Evolutionary conservation across 2,797 vertebrate species (phyloP), one percentile per base, ranked within the genome.

Genomic region (Bradypodion ventrale): DNA sequence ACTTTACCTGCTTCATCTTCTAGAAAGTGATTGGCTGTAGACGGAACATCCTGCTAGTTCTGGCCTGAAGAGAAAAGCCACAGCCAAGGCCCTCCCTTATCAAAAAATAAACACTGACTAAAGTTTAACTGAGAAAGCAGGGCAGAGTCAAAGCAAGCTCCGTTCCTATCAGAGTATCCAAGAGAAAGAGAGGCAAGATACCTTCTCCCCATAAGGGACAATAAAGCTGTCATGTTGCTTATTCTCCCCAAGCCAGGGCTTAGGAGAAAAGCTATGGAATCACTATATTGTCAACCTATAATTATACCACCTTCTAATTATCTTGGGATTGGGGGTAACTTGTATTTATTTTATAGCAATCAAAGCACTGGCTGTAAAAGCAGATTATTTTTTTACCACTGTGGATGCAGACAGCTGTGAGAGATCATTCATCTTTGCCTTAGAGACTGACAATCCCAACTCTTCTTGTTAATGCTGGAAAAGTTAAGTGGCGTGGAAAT

Each of bases 361-460:
- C 90, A 87, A 87, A 90, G 85, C 89, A 79, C 70, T 76, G 72
- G 8, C 65, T 37, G 1, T 83, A 80, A 87, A 85, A 62, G 3
- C 16, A 32, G n/a, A 91, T 93, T 94, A 94, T 94, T 93, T 93
- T 93, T 94, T 63, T 93, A 92, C 83, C 0, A 62, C 1, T 4
- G 0, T 72, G 0, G 60, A 89, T 35, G 74, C 3, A 79, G 63
- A 84, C 85, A 80, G 84, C 69, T 78, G 89, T 65, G 40, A 85
- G 91, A 92, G 13, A 80, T 87, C 90, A 90, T 89, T 77, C 65
- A 73, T 84, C 83, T 37, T 84, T 80, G 68, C 19, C 7, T 75
- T 49, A 0, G 0, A 12, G 74, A 70, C 10, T 7, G 76, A 74
- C n/a, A 83, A 56, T 19, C n/a, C 42, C 7, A 32, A 21, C 32